Conservation (phyloP, 1,140 invertebrate species). For the Cydia fagiglandana region DNA sequence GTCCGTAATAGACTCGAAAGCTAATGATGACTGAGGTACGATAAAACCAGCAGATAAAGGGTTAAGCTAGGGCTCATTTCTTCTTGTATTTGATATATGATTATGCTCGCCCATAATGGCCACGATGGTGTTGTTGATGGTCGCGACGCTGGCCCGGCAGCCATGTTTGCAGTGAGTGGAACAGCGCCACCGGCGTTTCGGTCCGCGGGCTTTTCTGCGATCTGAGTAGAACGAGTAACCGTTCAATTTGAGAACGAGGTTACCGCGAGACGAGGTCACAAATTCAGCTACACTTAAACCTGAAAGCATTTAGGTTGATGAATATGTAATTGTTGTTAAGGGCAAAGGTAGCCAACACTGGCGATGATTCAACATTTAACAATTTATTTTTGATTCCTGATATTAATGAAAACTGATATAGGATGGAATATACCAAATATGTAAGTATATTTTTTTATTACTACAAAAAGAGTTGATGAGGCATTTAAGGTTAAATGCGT, state of each 20-base stretch:
- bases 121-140: background rate
- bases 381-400: no score
- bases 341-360: no score
- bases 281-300: background rate
- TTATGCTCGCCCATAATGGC: background rate
- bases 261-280: constrained; percentile 1
- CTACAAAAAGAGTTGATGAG: no score
- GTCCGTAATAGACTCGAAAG: background rate
- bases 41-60: no score
- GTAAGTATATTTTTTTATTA: no score
- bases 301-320: no score
- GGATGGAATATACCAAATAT: no score
- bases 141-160: constrained; percentile 2
- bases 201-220: background rate
- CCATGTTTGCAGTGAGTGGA: background rate
- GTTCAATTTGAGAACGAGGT: background rate
- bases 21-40: background rate
- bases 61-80: background rate
- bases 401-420: no score
- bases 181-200: constrained; percentile 24
- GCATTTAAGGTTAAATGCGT: no score
- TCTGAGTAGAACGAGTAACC: constrained; percentile 9
- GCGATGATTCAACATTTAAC: no score
- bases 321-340: no score
- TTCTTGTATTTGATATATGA: background rate